phyloP scores from a whole-genome alignment of 2,113 vertebrate species.

The Poeciliopsis prolifica region DNA sequence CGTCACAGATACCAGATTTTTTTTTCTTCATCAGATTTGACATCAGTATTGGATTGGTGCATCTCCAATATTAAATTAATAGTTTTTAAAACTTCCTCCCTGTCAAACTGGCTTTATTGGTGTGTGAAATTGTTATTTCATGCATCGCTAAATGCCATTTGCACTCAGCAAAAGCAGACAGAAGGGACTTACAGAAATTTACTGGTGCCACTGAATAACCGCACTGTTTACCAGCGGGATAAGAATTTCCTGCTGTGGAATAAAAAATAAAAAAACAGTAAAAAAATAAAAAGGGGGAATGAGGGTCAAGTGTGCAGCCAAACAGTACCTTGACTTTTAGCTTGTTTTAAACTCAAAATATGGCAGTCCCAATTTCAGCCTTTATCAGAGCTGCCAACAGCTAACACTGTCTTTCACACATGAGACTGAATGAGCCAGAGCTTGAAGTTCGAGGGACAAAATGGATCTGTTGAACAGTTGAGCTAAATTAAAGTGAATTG shows the following conservation, averaged over 20 bases:
- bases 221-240: constrained; percentile 82
- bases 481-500: background rate
- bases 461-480: background rate
- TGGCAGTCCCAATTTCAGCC: background rate
- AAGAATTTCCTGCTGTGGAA: constrained; percentile 84
- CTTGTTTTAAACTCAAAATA: background rate
- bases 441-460: no score
- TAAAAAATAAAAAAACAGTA: constrained; percentile 29
- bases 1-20: no score
- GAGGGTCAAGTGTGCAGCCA: constrained; percentile 65
- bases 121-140: constrained; percentile 71
- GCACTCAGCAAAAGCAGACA: constrained; percentile 80
- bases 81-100: constrained; percentile 18
- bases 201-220: constrained; percentile 83
- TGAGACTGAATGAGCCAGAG: constrained; percentile 16
- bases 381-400: constrained; percentile 52
- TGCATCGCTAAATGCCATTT: constrained; percentile 78
- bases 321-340: constrained; percentile 44
- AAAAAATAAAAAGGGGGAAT: background rate
- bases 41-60: no score
- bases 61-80: background rate
- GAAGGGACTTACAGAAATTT: constrained; percentile 83
- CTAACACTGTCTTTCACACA: constrained; percentile 30
- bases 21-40: no score
- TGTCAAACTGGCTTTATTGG: constrained; percentile 57